A percentile compares a stretch with the other conserved stretches of the same genome.
phyloP scores from a whole-genome alignment of 2,888 invertebrate species.

The Hyposoter didymator region DNA sequence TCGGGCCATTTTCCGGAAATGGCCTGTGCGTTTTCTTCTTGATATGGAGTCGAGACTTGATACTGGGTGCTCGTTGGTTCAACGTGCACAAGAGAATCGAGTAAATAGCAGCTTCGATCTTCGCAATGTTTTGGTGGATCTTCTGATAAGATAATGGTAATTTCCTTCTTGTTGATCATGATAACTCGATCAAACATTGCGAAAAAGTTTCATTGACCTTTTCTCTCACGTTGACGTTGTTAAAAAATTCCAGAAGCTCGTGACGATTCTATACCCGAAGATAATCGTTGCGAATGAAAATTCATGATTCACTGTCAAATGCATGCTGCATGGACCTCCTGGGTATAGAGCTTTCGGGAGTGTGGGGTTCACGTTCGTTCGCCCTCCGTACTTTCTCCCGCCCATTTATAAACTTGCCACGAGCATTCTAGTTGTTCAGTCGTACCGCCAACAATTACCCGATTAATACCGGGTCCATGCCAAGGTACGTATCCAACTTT shows the following conservation, averaged over 20 bases:
- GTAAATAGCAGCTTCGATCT: neutral
- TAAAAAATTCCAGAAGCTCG: neutral
- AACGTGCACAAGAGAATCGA: neutral
- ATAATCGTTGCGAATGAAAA: neutral
- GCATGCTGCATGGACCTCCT: neutral
- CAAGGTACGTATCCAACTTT: conserved; percentile 56
- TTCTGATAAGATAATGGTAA: neutral
- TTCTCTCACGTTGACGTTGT: neutral
- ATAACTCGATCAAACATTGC: neutral
- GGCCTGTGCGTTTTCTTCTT: neutral
- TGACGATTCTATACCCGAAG: neutral
- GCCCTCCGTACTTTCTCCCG: conserved; percentile 81
- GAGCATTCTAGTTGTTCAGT: conserved; percentile 80
- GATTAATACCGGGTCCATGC: conserved; percentile 65
- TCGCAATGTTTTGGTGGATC: neutral
- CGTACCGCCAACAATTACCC: conserved; percentile 76
- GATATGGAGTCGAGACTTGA: neutral
- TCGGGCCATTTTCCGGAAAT: neutral
- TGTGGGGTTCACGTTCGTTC: conserved; percentile 65
- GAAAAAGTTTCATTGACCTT: neutral
- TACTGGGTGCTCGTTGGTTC: neutral
- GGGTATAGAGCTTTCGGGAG: conserved; percentile 69
- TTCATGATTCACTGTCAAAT: conserved; percentile 29
- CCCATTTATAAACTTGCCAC: conserved; percentile 81
- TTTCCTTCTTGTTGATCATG: neutral